Evolutionary conservation across 2,797 vertebrate genomes (phyloP).

Genomic region (Phaenicophaeus curvirostris): DNA sequence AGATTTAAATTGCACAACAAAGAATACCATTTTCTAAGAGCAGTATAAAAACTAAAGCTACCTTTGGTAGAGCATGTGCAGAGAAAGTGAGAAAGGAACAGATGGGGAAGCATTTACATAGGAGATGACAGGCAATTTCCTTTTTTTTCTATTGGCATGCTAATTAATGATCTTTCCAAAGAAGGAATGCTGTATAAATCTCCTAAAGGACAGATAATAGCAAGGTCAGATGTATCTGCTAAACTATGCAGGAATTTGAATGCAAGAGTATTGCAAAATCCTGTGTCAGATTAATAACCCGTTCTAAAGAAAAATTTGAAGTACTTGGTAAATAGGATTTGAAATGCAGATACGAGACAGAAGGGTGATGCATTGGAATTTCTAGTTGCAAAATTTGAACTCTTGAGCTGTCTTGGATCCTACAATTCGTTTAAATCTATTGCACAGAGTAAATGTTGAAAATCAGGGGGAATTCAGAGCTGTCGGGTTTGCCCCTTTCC

Average conservation of each 20-base stretch:
- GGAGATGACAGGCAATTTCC: constrained; percentile 57
- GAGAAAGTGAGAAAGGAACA: constrained; percentile 63
- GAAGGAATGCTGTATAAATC: constrained; percentile 63
- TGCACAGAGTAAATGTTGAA: neutral
- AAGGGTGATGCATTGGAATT: neutral
- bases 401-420: neutral
- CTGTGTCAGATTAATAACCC: constrained; percentile 44
- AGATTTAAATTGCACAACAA: constrained; percentile 62
- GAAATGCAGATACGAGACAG: constrained; percentile 21
- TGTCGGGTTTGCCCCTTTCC: neutral
- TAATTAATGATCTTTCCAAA: constrained; percentile 69
- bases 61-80: constrained; percentile 31
- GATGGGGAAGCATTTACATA: constrained; percentile 66
- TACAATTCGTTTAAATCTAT: constrained; percentile 2
- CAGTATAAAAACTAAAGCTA: constrained; percentile 31
- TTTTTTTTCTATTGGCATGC: constrained; percentile 64
- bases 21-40: constrained; percentile 25
- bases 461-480: neutral
- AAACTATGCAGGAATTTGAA: constrained; percentile 7
- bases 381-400: constrained; percentile 27
- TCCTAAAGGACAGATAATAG: constrained; percentile 64
- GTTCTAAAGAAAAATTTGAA: constrained; percentile 12
- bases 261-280: constrained; percentile 39
- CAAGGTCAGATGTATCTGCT: constrained; percentile 9
- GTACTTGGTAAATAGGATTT: constrained; percentile 24